Evolutionary conservation across 2,888 invertebrate genomes (phyloP).

Genomic region (Dryococelus australis): DNA sequence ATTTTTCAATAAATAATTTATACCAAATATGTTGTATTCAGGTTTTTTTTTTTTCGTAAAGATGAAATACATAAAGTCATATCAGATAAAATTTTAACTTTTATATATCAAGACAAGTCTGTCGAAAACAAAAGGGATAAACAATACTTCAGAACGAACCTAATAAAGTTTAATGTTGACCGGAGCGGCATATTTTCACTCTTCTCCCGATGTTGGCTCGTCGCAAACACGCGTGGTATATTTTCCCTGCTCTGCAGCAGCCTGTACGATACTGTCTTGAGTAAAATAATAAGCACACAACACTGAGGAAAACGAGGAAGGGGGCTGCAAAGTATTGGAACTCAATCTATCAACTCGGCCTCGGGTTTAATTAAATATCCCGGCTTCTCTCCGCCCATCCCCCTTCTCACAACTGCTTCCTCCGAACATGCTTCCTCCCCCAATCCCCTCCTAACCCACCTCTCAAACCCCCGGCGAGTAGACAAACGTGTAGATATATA

Average conservation of each 20-base stretch:
- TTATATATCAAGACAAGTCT: too few species aligned
- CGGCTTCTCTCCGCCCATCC: constrained; percentile 45
- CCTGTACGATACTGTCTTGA: constrained; percentile 13
- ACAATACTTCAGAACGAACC: too few species aligned
- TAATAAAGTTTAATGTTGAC: neutral
- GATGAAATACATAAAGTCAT: too few species aligned
- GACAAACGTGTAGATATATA: neutral
- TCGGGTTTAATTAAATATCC: constrained; percentile 51
- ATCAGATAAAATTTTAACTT: too few species aligned
- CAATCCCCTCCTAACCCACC: constrained; percentile 32
- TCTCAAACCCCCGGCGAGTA: neutral
- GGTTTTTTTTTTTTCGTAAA: too few species aligned
- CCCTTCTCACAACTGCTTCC: constrained; percentile 45
- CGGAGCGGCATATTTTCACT: neutral
- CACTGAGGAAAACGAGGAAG: constrained; percentile 12
- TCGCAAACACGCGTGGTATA: neutral
- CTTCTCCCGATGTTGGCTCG: neutral
- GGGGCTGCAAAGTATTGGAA: constrained; percentile 40
- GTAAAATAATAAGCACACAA: constrained; percentile 29
- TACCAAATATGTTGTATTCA: too few species aligned
- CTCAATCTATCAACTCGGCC: constrained; percentile 45
- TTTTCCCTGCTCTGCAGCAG: neutral
- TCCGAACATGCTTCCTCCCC: constrained; percentile 43
- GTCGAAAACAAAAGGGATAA: too few species aligned
- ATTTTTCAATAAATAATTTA: too few species aligned